phyloP scores from a whole-genome alignment of 2,797 vertebrate genomes.

The Gymnocypris eckloni region DNA sequence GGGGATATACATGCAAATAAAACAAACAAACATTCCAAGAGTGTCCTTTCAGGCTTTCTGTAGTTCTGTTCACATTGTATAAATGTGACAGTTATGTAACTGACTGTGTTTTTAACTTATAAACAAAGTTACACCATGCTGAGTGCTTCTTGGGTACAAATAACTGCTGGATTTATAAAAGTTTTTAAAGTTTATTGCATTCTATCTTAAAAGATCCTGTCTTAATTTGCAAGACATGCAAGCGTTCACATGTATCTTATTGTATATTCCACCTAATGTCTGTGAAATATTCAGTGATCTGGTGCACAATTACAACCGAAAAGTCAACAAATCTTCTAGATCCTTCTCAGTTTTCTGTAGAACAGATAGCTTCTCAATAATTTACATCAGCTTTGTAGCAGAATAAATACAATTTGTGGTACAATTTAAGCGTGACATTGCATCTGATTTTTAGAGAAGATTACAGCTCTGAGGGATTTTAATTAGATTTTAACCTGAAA shows the following conservation, averaged over 20 bases:
- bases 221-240: not conserved
- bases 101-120: not conserved
- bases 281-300: not conserved
- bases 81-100: not conserved
- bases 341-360: not conserved
- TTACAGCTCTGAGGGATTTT: not conserved
- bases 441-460: not conserved
- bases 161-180: not conserved
- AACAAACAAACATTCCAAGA: not conserved
- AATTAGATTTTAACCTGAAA: slow-evolving; percentile 14
- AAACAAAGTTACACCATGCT: not conserved
- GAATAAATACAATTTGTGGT: not conserved
- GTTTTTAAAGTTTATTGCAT: not conserved
- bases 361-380: not conserved
- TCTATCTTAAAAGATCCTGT: not conserved
- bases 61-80: not conserved
- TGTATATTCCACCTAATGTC: not conserved
- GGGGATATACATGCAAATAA: not conserved
- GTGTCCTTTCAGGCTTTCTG: not conserved
- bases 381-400: not conserved
- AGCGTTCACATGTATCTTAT: not conserved
- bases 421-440: not conserved
- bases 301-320: not conserved
- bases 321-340: not conserved
- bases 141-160: not conserved